phyloP scores from a whole-genome alignment of 2,113 vertebrate genomes.

The Cyprinodon tularosa region DNA sequence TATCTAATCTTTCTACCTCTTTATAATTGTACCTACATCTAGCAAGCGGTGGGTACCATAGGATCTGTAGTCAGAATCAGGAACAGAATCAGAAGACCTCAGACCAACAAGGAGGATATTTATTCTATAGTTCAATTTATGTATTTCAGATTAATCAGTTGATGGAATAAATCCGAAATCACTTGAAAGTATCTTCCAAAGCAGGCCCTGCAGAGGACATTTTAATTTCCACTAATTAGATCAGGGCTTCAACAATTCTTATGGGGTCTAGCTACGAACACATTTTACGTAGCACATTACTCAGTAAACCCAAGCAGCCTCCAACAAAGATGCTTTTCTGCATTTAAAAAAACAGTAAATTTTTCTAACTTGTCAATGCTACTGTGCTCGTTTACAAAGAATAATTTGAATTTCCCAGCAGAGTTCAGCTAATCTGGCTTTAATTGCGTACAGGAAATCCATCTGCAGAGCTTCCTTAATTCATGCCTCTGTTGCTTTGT shows the following conservation, averaged over 20 bases:
- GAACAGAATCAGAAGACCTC: too few species aligned
- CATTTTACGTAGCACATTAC: background rate
- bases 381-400: slow-evolving; percentile 44
- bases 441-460: slow-evolving; percentile 67
- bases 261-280: background rate
- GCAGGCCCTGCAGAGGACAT: too few species aligned
- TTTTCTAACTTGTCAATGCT: slow-evolving; percentile 19
- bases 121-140: background rate
- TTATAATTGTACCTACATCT: too few species aligned
- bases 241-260: background rate
- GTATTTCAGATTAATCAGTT: too few species aligned
- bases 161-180: too few species aligned
- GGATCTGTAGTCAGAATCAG: too few species aligned
- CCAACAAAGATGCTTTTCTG: slow-evolving; percentile 1
- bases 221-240: background rate
- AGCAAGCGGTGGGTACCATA: too few species aligned
- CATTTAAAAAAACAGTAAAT: slow-evolving; percentile 13
- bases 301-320: background rate
- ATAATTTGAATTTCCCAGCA: slow-evolving; percentile 57
- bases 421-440: slow-evolving; percentile 61
- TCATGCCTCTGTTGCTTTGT: slow-evolving; percentile 39
- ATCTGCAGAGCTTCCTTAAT: slow-evolving; percentile 42
- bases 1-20: too few species aligned
- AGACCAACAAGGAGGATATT: background rate
- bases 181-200: too few species aligned